Percentiles rank a stretch among this genome's conserved stretches.
Evolutionary conservation across 1,140 invertebrate genomes (phyloP).

Genomic region (Battus philenor): DNA sequence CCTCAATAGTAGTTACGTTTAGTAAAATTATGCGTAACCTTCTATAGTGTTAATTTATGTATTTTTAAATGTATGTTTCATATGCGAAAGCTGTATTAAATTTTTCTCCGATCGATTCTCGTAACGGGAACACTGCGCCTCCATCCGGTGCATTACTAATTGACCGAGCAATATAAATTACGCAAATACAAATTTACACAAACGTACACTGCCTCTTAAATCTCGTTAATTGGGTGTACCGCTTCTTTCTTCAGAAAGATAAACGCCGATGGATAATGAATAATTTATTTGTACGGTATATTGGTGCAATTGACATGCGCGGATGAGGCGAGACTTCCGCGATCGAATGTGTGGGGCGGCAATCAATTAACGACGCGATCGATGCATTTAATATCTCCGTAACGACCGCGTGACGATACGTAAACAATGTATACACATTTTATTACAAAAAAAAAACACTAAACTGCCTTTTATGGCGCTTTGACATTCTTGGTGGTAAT

Average conservation of each 20-base stretch:
- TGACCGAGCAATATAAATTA: conserved; percentile 13
- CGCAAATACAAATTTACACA: conserved; percentile 6
- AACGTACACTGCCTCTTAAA: conserved; percentile 10
- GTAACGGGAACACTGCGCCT: conserved; percentile 1
- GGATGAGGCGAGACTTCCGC: not conserved
- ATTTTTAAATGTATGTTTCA: too few relatives aligned
- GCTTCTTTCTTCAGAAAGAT: conserved; percentile 1
- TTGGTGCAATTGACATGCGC: not conserved
- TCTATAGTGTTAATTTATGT: too few relatives aligned
- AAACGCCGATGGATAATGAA: conserved; percentile 6
- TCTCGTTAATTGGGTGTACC: conserved; percentile 4
- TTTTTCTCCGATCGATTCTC: too few relatives aligned
- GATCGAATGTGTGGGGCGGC: not conserved
- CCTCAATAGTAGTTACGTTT: too few relatives aligned
- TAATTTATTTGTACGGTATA: conserved; percentile 4
- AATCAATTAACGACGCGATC: conserved; percentile 1
- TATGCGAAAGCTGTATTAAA: too few relatives aligned
- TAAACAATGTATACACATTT: not conserved
- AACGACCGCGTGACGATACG: conserved; percentile 1
- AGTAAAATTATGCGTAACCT: too few relatives aligned
- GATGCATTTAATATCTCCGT: conserved; percentile 4
- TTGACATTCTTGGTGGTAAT: too few relatives aligned
- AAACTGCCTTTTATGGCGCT: too few relatives aligned
- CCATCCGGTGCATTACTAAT: not conserved
- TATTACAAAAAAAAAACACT: too few relatives aligned